Percentiles rank a stretch among this genome's conserved stretches.
Conservation (phyloP, 2,888 invertebrate genomes). For the Limnephilus lunatus region DNA sequence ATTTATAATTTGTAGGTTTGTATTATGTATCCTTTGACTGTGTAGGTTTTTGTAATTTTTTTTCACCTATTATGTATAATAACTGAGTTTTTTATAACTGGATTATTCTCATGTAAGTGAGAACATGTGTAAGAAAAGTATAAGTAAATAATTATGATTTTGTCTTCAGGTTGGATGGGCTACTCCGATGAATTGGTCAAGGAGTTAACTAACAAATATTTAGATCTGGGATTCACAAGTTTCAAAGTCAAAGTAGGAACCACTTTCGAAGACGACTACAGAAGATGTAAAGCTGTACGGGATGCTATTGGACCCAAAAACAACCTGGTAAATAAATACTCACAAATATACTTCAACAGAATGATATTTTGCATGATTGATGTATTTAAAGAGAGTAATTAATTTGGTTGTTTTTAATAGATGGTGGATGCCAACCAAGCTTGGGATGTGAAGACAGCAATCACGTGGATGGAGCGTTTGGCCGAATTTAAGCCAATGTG, state of each 20-base stretch:
- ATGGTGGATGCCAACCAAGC: conserved; percentile 94
- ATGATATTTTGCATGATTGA: conserved; percentile 50
- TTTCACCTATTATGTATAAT: background rate
- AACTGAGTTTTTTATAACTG: no score
- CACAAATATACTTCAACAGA: no score
- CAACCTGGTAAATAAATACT: conserved; percentile 80
- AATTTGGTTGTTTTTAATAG: conserved; percentile 69
- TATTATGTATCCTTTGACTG: no score
- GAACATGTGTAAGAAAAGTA: no score
- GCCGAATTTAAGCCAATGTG: conserved; percentile 86
- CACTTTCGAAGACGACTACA: conserved; percentile 85
- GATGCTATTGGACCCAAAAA: conserved; percentile 86
- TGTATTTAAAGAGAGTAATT: background rate
- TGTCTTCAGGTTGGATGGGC: conserved; percentile 86
- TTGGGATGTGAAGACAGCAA: conserved; percentile 91
- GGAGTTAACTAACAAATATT: conserved; percentile 83
- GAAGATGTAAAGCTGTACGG: conserved; percentile 85
- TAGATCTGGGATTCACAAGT: conserved; percentile 85
- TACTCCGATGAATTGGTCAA: conserved; percentile 87
- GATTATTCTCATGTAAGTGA: background rate
- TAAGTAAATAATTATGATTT: background rate
- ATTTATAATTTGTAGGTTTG: no score
- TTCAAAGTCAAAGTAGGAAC: conserved; percentile 96
- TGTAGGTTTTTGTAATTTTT: conserved; percentile 16
- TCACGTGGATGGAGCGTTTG: conserved; percentile 90